Base-by-base conservation (phyloP, 2,113 vertebrate species). In the Aldabrachelys gigantea region DNA sequence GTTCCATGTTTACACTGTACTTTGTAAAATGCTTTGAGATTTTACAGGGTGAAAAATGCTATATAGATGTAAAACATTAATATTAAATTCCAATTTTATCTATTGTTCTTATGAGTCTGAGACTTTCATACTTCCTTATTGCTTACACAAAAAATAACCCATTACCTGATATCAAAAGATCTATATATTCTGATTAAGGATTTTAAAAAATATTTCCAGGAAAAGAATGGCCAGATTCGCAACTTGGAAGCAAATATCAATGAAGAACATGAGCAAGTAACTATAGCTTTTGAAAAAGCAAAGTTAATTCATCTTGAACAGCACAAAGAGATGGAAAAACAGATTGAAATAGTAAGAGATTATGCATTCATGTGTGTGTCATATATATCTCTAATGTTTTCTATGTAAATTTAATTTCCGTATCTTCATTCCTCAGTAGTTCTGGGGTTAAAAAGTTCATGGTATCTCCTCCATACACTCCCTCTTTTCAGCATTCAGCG, bases 281-380 rank as follows among this genome's bases (percentile, higher is more conserved):
- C 98, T 97, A 97, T 97, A 97, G 92, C 98, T 85, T 95, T 99
- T 96, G 99, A 99, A 93, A 98, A 98, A 97, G 97, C 97, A 62
- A 98, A 98, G 93, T 98, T 98, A 52, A 83, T 98, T 89, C 98
- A 99, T 31, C 93, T 98, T 82, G 98, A 99, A 80, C 98, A 99
- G 54, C 97, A 98, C 84, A 98, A 97, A 85, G 98, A 99, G 86
- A 98, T 99, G 95, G 98, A 99, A 97, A 98, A 98, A 88, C 98
- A 98, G 94, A 98, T 99, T 91, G 98, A 99, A 95, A 95, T 98
- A 97, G 99, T 99, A 97, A 98, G 98, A 90, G 38, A 22, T 80
- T 90, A n/a, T 88, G 22, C 85, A 62, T 31, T 80, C 50, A 5
- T 16, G 10, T 59, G 24, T 56, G 2, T 54, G 76, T 76, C 3